phyloP scores from a whole-genome alignment of 2,888 invertebrate genomes.

The Morinoia aosen region DNA sequence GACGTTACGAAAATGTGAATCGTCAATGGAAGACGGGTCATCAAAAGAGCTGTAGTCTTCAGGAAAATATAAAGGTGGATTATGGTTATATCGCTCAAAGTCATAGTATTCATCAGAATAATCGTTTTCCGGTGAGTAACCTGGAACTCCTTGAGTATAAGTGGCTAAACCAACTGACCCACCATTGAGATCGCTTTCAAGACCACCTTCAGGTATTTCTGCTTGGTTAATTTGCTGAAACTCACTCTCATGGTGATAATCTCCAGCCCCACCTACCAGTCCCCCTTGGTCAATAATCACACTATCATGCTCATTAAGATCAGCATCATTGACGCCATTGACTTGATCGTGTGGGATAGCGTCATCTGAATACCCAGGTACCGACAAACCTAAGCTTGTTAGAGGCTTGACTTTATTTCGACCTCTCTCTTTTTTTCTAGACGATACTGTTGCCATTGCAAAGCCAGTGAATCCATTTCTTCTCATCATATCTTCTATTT shows the following conservation, averaged over 20 bases:
- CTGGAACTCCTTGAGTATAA: not conserved
- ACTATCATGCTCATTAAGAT: not conserved
- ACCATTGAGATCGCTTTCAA: not conserved
- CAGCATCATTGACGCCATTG: not conserved
- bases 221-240: slow-evolving; percentile 22
- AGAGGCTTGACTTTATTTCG: slow-evolving; percentile 30
- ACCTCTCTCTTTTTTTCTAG: slow-evolving; percentile 36
- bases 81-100: slow-evolving; percentile 1
- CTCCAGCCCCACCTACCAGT: not conserved
- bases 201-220: slow-evolving; percentile 26
- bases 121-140: not conserved
- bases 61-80: slow-evolving; percentile 34
- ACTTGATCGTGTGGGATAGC: not conserved
- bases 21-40: not conserved
- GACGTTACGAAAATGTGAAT: not conserved
- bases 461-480: slow-evolving; percentile 35
- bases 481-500: slow-evolving; percentile 44
- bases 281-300: slow-evolving; percentile 31
- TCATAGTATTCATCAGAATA: slow-evolving; percentile 29
- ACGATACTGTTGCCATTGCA: slow-evolving; percentile 31
- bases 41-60: slow-evolving; percentile 20
- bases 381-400: slow-evolving; percentile 18
- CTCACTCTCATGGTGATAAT: slow-evolving; percentile 16
- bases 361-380: not conserved
- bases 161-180: not conserved